These are phyloP conservation scores for Poecilia gillii DNA, from an alignment of 2,797 vertebrate species.

Conservation along the genomic window DNA sequence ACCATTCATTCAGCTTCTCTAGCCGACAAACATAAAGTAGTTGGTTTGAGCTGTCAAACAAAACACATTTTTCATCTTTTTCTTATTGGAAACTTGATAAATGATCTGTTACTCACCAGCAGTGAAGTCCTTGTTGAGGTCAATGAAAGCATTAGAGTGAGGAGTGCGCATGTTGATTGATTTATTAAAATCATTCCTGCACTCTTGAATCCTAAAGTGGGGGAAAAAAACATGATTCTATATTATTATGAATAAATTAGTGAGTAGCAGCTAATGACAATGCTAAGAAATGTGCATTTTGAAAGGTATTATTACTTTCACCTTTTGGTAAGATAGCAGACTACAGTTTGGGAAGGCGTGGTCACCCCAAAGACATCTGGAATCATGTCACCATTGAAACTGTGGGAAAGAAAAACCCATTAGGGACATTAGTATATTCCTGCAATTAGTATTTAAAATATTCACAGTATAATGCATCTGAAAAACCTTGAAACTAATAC, in stretches of 20 bases:
- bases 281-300: neutral
- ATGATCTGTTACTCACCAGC: slow-evolving; percentile 84
- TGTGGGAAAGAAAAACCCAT: slow-evolving; percentile 63
- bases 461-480: neutral
- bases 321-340: slow-evolving; percentile 84
- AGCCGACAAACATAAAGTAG: neutral
- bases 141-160: slow-evolving; percentile 95
- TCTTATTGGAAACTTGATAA: slow-evolving; percentile 1
- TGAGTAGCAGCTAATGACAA: neutral
- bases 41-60: neutral
- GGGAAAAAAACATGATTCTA: neutral
- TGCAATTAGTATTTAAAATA: neutral
- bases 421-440: neutral
- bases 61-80: slow-evolving; percentile 12
- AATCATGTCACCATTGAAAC: slow-evolving; percentile 96
- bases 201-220: slow-evolving; percentile 76
- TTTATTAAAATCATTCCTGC: slow-evolving; percentile 78
- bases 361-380: slow-evolving; percentile 91
- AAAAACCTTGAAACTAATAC: slow-evolving; percentile 60
- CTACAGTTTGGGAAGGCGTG: slow-evolving; percentile 65
- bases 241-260: neutral
- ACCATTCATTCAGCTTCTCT: neutral
- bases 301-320: slow-evolving; percentile 49
- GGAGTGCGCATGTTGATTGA: slow-evolving; percentile 81
- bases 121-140: slow-evolving; percentile 93